phyloP scores from a whole-genome alignment of 2,888 invertebrate species.

The Ophonus ardosiacus region DNA sequence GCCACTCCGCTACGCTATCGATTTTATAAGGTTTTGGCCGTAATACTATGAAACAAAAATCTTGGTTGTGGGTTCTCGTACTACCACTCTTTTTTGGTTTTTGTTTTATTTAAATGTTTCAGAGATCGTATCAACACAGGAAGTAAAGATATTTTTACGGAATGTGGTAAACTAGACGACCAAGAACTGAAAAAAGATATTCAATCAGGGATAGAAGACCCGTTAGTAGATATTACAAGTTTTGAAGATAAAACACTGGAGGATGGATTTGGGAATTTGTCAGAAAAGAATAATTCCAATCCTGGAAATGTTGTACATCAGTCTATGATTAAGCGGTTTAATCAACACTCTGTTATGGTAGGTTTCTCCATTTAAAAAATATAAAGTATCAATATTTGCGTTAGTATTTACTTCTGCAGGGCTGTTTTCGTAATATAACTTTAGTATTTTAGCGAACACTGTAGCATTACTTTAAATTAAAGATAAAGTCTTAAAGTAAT shows the following conservation, averaged over 20 bases:
- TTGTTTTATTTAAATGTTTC: conserved; percentile 62
- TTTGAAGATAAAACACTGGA: conserved; percentile 86
- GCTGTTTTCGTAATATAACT: too few species aligned
- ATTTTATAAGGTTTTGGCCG: too few species aligned
- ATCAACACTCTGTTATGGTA: conserved; percentile 99
- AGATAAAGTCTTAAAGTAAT: too few species aligned
- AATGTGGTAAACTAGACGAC: conserved; percentile 98
- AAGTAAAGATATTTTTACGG: conserved; percentile 97
- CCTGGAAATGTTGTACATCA: conserved; percentile 87
- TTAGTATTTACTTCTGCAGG: too few species aligned
- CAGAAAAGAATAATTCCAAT: conserved; percentile 75
- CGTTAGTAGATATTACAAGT: conserved; percentile 88
- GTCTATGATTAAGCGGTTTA: conserved; percentile 96
- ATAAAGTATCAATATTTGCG: too few species aligned
- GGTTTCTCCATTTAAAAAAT: conserved; percentile 59
- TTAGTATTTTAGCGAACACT: too few species aligned
- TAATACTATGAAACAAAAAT: too few species aligned
- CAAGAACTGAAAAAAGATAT: conserved; percentile 87
- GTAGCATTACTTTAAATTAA: too few species aligned
- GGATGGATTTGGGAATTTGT: conserved; percentile 80
- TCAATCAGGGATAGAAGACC: conserved; percentile 87
- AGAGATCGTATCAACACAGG: conserved; percentile 91
- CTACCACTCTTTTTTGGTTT: too few species aligned
- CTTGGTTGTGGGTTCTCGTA: too few species aligned
- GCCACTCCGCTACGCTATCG: too few species aligned